Conservation (phyloP, 2,888 invertebrate genomes). For the Diloba caeruleocephala region DNA sequence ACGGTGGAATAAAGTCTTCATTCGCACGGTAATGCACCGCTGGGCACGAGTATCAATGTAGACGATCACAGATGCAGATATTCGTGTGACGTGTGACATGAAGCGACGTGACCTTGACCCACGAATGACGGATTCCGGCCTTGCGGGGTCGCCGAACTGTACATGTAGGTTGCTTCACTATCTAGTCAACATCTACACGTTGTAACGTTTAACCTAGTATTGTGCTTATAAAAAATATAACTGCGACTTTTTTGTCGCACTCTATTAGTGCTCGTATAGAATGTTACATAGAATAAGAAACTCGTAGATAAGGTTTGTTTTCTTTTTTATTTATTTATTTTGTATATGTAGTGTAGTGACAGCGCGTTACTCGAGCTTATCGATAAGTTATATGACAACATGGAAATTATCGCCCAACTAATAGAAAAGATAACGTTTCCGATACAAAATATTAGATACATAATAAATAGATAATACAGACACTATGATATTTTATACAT, state of each 20-base stretch:
- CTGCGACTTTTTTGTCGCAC: slow-evolving; percentile 32
- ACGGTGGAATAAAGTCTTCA: slow-evolving; percentile 70
- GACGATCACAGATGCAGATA: slow-evolving; percentile 87
- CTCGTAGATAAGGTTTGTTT: slow-evolving; percentile 34
- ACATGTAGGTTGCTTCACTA: slow-evolving; percentile 71
- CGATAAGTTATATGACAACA: slow-evolving; percentile 48
- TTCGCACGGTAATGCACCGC: slow-evolving; percentile 63
- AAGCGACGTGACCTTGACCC: slow-evolving; percentile 84
- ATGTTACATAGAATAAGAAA: slow-evolving; percentile 25
- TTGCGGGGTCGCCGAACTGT: slow-evolving; percentile 82
- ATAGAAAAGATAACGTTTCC: slow-evolving; percentile 45
- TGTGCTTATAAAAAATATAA: slow-evolving; percentile 45
- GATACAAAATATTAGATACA: slow-evolving; percentile 36
- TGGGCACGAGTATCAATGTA: slow-evolving; percentile 74
- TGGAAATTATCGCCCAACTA: slow-evolving; percentile 35
- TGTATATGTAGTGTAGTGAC: slow-evolving; percentile 19
- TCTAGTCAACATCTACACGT: slow-evolving; percentile 69
- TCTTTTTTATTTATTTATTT: slow-evolving; percentile 31
- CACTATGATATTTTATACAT: slow-evolving; percentile 37
- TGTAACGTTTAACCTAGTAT: slow-evolving; percentile 55
- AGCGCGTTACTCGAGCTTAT: slow-evolving; percentile 40
- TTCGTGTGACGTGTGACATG: slow-evolving; percentile 78
- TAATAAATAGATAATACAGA: slow-evolving; percentile 38
- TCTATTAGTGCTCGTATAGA: slow-evolving; percentile 35
- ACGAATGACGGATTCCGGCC: slow-evolving; percentile 86